These are phyloP conservation scores for Loriculus beryllinus DNA, from an alignment of 2,797 vertebrate genomes.

Conservation along the genomic window DNA sequence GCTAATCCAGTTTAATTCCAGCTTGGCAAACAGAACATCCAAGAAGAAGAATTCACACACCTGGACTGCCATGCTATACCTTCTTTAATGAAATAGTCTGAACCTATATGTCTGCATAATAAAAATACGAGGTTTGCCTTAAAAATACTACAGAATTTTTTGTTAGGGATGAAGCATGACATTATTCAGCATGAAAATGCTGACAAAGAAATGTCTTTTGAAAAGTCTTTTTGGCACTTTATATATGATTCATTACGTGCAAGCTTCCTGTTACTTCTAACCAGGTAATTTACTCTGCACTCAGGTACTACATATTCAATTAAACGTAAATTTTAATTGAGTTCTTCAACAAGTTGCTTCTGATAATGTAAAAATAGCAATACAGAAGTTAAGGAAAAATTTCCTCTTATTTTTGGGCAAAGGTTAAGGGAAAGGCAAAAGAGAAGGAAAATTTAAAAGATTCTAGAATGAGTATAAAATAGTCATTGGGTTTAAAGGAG, in stretches of 20 bases:
- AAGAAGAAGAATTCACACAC: neutral
- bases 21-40: neutral
- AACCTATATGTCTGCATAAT: neutral
- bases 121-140: neutral
- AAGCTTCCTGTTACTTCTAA: constrained; percentile 40
- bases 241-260: constrained; percentile 15
- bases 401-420: neutral
- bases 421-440: neutral
- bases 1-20: neutral
- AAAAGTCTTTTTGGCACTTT: constrained; percentile 20
- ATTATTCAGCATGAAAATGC: neutral
- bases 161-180: neutral
- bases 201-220: neutral
- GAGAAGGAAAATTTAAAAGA: neutral
- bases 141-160: neutral
- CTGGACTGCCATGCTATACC: neutral
- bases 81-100: neutral
- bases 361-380: neutral
- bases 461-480: neutral
- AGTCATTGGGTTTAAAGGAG: neutral
- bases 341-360: neutral
- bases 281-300: constrained; percentile 14
- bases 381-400: neutral
- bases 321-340: constrained; percentile 15
- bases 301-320: neutral